Evolutionary conservation across 2,113 vertebrate genomes (phyloP), one percentile per base, ranked within the genome.

Genomic region (Machaerirhynchus nigripectus): DNA sequence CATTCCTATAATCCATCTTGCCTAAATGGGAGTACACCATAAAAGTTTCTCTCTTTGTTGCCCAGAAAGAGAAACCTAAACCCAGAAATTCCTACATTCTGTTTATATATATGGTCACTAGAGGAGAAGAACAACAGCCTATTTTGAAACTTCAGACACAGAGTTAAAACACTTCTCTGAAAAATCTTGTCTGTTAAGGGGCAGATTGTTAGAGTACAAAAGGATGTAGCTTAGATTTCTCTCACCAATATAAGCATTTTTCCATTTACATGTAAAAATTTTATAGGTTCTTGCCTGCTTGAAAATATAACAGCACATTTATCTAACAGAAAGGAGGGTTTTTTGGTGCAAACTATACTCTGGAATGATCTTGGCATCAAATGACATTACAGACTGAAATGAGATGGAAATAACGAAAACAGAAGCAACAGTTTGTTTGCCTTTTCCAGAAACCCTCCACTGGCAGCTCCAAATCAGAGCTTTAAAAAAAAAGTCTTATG

Each of bases 271-370:
- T n/a, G 7, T 76, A 76, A 59, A 82, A 79, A 30, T 49, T 82
- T 68, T 88, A 57, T 49, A 85, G 35, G 10, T 56, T 87, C 31
- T 90, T 83, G 33, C n/a, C 30, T 70, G 27, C 18, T 91, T 91
- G 47, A 94, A 84, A 93, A 84, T 70, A 53, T 83, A 93, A 86
- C 71, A 90, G 46, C 27, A 74, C 16, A 84, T 95, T 92, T 80
- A 55, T 92, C 55, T 67, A 65, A 67, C 8, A 95, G 33, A 90
- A 86, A 80, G 22, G 14, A 92, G 39, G 4, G 2, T 0, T 5
- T 83, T 95, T 52, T 85, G 31, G 31, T 73, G 35, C 14, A 67
- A 59, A 59, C 20, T 10, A 6, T 74, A 53, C 28, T 87, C 33
- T 84, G 59, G 27, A 90, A 53, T 77, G 46, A 63, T 90, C 80